Conservation (phyloP, 64 coral and sea anemone genomes). For the Actinia tenebrosa region DNA sequence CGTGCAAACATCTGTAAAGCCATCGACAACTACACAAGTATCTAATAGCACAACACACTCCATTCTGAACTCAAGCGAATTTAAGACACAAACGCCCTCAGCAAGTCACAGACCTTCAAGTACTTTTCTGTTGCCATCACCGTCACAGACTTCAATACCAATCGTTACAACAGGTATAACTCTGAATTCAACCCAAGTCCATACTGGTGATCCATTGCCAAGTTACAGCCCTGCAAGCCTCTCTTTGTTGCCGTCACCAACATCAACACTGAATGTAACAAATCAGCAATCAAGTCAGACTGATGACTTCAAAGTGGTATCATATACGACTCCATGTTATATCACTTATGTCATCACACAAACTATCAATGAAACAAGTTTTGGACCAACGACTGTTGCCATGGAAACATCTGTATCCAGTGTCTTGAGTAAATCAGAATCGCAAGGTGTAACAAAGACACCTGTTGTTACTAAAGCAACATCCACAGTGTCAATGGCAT, state of each 20-base stretch:
- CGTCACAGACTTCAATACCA: neutral
- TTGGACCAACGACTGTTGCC: neutral
- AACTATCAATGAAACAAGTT: conserved; percentile 5
- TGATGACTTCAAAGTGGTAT: conserved; percentile 23
- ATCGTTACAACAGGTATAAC: neutral
- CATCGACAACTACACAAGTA: neutral
- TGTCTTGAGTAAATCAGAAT: neutral
- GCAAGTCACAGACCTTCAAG: neutral
- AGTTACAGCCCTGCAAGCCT: neutral
- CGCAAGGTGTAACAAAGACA: conserved; percentile 26
- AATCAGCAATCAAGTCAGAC: neutral
- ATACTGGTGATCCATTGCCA: neutral
- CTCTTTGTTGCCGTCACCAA: neutral
- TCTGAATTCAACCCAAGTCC: neutral
- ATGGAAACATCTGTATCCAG: neutral
- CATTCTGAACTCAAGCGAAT: neutral
- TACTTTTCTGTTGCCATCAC: neutral
- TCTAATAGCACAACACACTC: neutral
- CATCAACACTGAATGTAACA: neutral
- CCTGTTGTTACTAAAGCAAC: conserved; percentile 8
- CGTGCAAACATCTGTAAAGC: neutral
- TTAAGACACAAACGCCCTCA: neutral
- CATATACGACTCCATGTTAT: conserved; percentile 46
- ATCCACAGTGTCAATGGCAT: neutral
- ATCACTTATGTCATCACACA: conserved; percentile 52